These are phyloP conservation scores for Drosophila barbarae DNA, from an alignment of 2,888 invertebrate species.

Conservation along the genomic window DNA sequence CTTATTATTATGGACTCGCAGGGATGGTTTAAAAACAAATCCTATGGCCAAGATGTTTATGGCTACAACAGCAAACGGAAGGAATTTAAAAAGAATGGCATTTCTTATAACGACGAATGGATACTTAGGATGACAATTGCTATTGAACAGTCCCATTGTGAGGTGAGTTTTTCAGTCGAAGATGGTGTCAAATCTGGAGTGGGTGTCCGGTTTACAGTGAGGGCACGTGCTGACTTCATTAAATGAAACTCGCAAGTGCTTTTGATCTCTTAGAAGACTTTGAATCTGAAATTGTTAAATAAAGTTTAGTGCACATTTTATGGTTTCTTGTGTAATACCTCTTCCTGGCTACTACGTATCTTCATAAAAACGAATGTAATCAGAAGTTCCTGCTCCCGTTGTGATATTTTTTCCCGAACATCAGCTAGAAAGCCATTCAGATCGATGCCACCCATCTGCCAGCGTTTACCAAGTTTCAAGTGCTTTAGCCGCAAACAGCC, in stretches of 20 bases:
- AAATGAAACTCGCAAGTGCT: slow-evolving; percentile 13
- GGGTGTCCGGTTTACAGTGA: slow-evolving; percentile 46
- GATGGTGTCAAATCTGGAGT: slow-evolving; percentile 39
- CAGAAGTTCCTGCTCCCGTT: slow-evolving; percentile 20
- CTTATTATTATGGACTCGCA: slow-evolving; percentile 44
- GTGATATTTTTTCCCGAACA: slow-evolving; percentile 3
- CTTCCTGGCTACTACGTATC: slow-evolving; percentile 15
- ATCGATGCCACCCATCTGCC: slow-evolving; percentile 25
- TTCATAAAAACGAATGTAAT: slow-evolving; percentile 32
- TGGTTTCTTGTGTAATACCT: slow-evolving; percentile 29
- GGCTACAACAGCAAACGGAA: slow-evolving; percentile 40
- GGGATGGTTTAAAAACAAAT: slow-evolving; percentile 36
- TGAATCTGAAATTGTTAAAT: not conserved
- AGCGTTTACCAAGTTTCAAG: slow-evolving; percentile 46
- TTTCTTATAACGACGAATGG: slow-evolving; percentile 51
- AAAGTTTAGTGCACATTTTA: not conserved
- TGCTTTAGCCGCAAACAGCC: slow-evolving; percentile 43
- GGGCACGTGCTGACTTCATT: slow-evolving; percentile 29
- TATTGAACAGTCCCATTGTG: slow-evolving; percentile 62
- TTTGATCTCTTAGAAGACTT: slow-evolving; percentile 1
- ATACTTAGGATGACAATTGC: slow-evolving; percentile 50
- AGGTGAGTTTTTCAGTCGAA: slow-evolving; percentile 46
- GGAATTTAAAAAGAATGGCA: slow-evolving; percentile 26
- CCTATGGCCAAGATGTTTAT: slow-evolving; percentile 29
- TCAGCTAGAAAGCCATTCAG: slow-evolving; percentile 26